A percentile compares a stretch with the other conserved stretches of the same genome.
phyloP scores from a whole-genome alignment of 2,888 invertebrate species.

The Brachylomia viminalis region DNA sequence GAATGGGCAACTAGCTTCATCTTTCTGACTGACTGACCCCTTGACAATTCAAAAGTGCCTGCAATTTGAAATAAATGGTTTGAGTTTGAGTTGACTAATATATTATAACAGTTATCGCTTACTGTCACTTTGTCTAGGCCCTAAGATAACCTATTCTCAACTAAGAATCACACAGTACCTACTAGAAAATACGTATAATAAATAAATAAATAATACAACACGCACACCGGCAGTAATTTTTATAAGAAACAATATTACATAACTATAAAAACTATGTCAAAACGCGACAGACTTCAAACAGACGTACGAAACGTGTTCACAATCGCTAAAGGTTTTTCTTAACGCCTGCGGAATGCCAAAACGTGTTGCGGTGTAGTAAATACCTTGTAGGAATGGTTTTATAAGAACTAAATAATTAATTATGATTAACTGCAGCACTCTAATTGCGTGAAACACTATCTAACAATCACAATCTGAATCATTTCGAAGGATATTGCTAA shows the following conservation, averaged over 20 bases:
- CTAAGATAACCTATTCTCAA: neutral
- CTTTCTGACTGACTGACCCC: no score
- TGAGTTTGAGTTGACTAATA: no score
- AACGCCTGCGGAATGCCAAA: conserved; percentile 53
- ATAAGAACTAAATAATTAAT: neutral
- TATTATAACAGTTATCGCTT: no score
- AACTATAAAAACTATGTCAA: conserved; percentile 58
- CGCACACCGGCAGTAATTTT: conserved; percentile 22
- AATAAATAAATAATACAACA: conserved; percentile 17
- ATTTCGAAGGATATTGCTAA: no score
- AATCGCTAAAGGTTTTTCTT: conserved; percentile 59
- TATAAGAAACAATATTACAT: conserved; percentile 42
- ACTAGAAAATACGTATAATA: neutral
- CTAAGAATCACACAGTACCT: neutral
- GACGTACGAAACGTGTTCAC: conserved; percentile 58
- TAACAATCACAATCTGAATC: no score
- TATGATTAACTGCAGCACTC: no score
- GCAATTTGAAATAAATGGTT: no score
- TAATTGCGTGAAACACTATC: no score
- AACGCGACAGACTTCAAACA: conserved; percentile 55
- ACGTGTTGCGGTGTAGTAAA: neutral
- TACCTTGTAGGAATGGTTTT: conserved; percentile 4
- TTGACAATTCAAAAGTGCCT: no score
- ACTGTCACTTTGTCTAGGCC: no score
- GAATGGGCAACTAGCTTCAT: no score